These are phyloP conservation scores for Phaethornis superciliosus DNA, from an alignment of 2,113 vertebrate species.

Conservation along the genomic window DNA sequence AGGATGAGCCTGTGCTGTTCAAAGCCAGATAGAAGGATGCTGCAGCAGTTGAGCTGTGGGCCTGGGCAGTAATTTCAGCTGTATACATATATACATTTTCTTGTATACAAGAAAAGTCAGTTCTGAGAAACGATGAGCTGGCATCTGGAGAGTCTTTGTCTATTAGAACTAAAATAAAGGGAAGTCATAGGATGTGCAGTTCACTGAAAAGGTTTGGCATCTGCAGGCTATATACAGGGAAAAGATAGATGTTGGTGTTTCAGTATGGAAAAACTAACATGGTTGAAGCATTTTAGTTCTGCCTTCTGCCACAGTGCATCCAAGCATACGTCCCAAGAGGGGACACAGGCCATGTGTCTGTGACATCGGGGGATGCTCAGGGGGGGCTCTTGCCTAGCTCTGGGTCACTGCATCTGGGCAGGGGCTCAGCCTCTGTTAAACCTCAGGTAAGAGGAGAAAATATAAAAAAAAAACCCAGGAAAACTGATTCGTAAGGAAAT, in stretches of 20 bases:
- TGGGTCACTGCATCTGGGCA: neutral
- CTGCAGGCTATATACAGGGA: neutral
- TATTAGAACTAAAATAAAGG: neutral
- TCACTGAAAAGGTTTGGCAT: neutral
- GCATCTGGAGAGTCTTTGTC: neutral
- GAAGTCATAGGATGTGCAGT: neutral
- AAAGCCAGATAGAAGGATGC: neutral
- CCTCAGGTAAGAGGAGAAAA: neutral
- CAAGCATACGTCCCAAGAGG: too few relatives aligned
- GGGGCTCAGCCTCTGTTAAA: neutral
- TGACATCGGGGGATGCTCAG: too few relatives aligned
- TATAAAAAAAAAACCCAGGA: neutral
- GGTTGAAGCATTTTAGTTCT: neutral
- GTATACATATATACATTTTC: too few relatives aligned
- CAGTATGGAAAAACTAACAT: neutral
- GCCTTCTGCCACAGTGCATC: neutral
- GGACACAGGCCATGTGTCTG: neutral
- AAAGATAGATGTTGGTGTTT: neutral
- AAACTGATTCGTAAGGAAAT: neutral
- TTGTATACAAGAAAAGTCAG: neutral
- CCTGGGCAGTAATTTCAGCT: neutral
- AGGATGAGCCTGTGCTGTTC: neutral
- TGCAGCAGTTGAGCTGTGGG: accelerated
- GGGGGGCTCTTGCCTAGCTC: accelerated
- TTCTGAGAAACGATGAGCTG: neutral